A percentile compares a stretch with the other conserved stretches of the same genome.
phyloP scores from a whole-genome alignment of 1,140 invertebrate genomes.

The Prorops nasuta region DNA sequence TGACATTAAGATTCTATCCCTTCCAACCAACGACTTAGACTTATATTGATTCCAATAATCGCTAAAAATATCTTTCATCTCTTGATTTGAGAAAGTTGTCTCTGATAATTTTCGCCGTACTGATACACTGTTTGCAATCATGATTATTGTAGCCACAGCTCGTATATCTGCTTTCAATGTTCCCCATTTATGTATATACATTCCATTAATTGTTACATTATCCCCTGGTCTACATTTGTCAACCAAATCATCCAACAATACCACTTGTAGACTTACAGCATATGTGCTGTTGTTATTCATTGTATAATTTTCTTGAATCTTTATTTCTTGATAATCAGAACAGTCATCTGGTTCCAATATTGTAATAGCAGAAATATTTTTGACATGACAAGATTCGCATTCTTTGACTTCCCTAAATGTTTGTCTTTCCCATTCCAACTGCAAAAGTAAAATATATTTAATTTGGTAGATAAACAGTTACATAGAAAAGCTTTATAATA shows the following conservation, averaged over 20 bases:
- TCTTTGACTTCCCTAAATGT: constrained; percentile 35
- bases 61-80: constrained; percentile 70
- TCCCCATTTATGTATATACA: constrained; percentile 73
- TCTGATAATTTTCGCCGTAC: constrained; percentile 43
- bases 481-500: constrained; percentile 3
- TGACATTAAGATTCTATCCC: constrained; percentile 78
- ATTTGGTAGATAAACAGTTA: background rate
- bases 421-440: constrained; percentile 52
- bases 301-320: constrained; percentile 63
- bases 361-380: constrained; percentile 50
- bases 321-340: constrained; percentile 89
- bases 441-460: constrained; percentile 8
- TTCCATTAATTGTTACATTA: constrained; percentile 82
- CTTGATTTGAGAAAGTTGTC: constrained; percentile 46
- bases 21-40: constrained; percentile 64
- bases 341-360: constrained; percentile 65
- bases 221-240: constrained; percentile 87
- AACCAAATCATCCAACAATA: constrained; percentile 83
- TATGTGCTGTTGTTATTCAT: constrained; percentile 26
- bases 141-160: constrained; percentile 57
- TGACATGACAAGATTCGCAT: constrained; percentile 38
- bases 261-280: constrained; percentile 51
- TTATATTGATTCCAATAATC: constrained; percentile 73
- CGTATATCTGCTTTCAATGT: constrained; percentile 60
- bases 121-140: constrained; percentile 47